phyloP scores from a whole-genome alignment of 2,113 vertebrate species.

The Pongo abelii region DNA sequence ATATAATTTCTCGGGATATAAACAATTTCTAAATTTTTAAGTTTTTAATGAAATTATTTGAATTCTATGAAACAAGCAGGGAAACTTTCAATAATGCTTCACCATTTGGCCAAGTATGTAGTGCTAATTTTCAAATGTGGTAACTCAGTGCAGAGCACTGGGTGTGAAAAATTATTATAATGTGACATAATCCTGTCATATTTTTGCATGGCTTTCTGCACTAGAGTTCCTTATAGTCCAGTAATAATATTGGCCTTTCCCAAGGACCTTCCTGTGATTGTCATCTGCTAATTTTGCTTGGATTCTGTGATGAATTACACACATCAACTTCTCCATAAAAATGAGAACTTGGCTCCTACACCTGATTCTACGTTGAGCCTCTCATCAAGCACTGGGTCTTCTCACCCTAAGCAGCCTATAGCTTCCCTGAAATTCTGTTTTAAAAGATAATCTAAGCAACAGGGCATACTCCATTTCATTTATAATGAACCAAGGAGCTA shows the following conservation, averaged over 20 bases:
- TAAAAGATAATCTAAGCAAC: not conserved
- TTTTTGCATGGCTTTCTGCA: not conserved
- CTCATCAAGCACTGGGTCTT: not conserved
- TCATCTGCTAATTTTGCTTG: not conserved
- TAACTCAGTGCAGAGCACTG: not conserved
- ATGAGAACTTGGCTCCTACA: not conserved
- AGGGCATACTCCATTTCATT: not conserved
- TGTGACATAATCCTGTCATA: not conserved
- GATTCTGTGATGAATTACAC: not conserved
- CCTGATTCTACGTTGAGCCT: fast-evolving
- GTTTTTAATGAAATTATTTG: not conserved
- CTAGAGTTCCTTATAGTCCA: not conserved
- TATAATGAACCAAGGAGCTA: not conserved
- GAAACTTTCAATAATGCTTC: not conserved
- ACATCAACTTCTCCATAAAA: too few relatives aligned
- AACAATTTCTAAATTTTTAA: conserved; percentile 24
- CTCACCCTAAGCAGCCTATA: not conserved
- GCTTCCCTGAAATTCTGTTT: not conserved
- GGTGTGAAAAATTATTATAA: not conserved
- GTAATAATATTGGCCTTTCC: not conserved
- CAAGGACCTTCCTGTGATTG: not conserved
- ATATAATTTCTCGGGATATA: not conserved
- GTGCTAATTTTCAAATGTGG: not conserved
- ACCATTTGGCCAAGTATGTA: not conserved
- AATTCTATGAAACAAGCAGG: not conserved